Evolutionary conservation across 2,888 invertebrate species (phyloP), one percentile per base, ranked within the genome.

Genomic region (Unio pictorum): DNA sequence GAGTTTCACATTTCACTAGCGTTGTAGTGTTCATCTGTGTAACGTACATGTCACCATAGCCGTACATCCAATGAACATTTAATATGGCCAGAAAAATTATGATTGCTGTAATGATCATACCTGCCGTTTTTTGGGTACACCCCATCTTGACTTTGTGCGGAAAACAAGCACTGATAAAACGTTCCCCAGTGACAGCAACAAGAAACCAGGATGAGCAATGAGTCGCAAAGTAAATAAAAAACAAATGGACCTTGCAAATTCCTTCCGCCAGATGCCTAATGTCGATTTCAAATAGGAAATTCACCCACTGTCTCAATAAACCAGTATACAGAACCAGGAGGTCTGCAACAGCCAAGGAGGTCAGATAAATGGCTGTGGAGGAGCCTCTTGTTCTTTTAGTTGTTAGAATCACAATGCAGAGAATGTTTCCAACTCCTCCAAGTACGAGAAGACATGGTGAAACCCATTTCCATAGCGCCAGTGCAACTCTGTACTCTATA

Each of bases 191-290:
- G 61, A 87, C 83, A 55, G 84, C 82, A 34, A 84, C 84, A 20
- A 87, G 77, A 3, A 86, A 68, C 87, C 87, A 87, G 1, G 82
- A 82, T 4, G 85, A 84, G 17, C 79, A 70, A 63, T 86, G 81
- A 6, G 82, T 73, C 15, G 78, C 72, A 28, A 76, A 72, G 66
- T 85, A 87, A 30, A 83, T 82, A 59, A 84, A 26, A 69, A 79
- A 82, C 4, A 76, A 62, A 70, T 85, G 79, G 6, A 85, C 45
- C 72, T 84, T 81, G 60, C 84, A 84, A 4, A 69, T 72, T 3
- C 65, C 34, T 5, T 17, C 64, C 15, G 73, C 73, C 3, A 73
- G 23, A 7, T 74, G 30, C 30, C 85, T 71, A 55, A 85, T 64
- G 60, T 85, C 85, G 28, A 74, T 58, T 0, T 74, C 72, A n/a